Evolutionary conservation across 2,888 invertebrate species (phyloP).

Genomic region (Dusona sp.): DNA sequence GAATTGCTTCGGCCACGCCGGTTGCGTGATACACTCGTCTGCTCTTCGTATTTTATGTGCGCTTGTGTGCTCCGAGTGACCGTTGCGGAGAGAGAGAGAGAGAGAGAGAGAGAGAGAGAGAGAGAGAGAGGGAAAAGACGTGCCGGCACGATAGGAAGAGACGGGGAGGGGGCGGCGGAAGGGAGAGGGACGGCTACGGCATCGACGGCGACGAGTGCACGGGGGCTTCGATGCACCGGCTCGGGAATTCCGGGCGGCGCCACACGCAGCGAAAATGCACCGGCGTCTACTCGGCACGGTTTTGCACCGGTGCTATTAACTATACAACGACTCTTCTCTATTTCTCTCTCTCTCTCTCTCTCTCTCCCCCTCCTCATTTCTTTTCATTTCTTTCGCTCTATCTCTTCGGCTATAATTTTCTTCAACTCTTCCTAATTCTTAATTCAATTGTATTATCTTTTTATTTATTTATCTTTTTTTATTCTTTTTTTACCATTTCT

Average conservation of each 20-base stretch:
- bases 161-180: conserved; percentile 1
- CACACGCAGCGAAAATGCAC: conserved; percentile 84
- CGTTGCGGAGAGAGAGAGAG: conserved; percentile 27
- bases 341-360: not conserved
- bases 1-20: conserved; percentile 54
- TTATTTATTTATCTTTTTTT: not conserved
- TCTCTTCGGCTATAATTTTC: not conserved
- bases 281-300: conserved; percentile 83
- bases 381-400: not conserved
- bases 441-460: not conserved
- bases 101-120: conserved; percentile 2
- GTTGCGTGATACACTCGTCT: conserved; percentile 62
- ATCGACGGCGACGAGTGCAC: conserved; percentile 81
- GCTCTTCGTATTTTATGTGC: conserved; percentile 7
- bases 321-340: not conserved
- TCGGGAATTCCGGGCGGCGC: conserved; percentile 86
- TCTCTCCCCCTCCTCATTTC: not conserved
- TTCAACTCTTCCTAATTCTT: not conserved
- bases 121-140: not conserved
- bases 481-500: not conserved
- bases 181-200: conserved; percentile 60
- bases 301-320: conserved; percentile 67
- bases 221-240: conserved; percentile 85
- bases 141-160: conserved; percentile 21
- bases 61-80: conserved; percentile 17